These are phyloP conservation scores for Drosophila anomalata DNA, from an alignment of 2,888 invertebrate genomes.

Conservation along the genomic window DNA sequence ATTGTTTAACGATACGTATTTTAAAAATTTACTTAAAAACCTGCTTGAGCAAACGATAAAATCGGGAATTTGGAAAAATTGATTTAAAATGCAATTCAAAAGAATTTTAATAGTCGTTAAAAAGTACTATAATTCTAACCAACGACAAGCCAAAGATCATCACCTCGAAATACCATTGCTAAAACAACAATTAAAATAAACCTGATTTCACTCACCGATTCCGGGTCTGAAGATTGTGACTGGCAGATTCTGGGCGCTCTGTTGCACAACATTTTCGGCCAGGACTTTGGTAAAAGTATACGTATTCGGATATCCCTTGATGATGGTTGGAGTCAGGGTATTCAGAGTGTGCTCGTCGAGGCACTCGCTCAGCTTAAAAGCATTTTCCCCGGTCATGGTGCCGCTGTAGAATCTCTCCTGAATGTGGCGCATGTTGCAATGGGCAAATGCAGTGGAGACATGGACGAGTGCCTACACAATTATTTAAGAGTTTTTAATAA, in stretches of 20 bases:
- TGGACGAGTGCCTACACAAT: constrained; percentile 85
- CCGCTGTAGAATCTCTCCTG: constrained; percentile 84
- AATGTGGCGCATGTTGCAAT: constrained; percentile 85
- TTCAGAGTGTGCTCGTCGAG: constrained; percentile 84
- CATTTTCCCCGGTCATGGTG: constrained; percentile 82
- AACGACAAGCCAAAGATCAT: not conserved
- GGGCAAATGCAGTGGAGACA: constrained; percentile 89
- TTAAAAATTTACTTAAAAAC: not conserved
- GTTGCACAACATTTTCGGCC: constrained; percentile 87
- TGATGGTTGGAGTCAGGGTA: constrained; percentile 80
- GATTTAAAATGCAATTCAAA: not conserved
- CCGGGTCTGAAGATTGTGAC: constrained; percentile 89
- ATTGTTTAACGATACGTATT: not conserved
- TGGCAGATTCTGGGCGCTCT: constrained; percentile 87
- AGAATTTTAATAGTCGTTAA: constrained; percentile 2
- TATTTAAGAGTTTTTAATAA: not conserved
- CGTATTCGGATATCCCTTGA: constrained; percentile 87
- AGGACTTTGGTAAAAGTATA: constrained; percentile 91
- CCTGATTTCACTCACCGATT: constrained; percentile 84
- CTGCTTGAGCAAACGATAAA: not conserved
- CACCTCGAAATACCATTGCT: not conserved
- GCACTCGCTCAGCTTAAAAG: constrained; percentile 82
- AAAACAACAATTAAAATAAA: not conserved
- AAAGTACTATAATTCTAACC: not conserved
- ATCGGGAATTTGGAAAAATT: not conserved